Percentiles rank a stretch among this genome's conserved stretches.
phyloP scores from a whole-genome alignment of 2,113 vertebrate species.

The Peromyscus polionotus region DNA sequence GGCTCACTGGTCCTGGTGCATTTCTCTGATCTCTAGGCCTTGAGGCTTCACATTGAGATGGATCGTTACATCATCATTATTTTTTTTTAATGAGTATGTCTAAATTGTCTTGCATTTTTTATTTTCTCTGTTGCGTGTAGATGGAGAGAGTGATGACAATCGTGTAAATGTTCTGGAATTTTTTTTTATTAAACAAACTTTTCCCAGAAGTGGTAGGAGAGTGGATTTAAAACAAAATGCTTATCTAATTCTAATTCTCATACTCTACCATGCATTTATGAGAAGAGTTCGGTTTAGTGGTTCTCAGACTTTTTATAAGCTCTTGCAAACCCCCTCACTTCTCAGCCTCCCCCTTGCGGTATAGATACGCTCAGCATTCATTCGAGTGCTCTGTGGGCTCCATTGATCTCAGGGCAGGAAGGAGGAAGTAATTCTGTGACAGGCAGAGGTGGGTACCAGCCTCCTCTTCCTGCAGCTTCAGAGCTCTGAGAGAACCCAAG shows the following conservation, averaged over 20 bases:
- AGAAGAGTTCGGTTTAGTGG: background rate
- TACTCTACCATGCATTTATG: too few relatives aligned
- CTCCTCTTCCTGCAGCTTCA: background rate
- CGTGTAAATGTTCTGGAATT: constrained; percentile 62
- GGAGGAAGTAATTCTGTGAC: background rate
- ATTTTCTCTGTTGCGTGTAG: constrained; percentile 63
- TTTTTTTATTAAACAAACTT: constrained; percentile 83
- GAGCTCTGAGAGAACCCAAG: background rate
- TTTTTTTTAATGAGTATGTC: background rate
- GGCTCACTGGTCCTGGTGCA: accelerated
- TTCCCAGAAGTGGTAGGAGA: constrained; percentile 64
- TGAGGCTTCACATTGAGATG: background rate
- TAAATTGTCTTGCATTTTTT: constrained; percentile 63
- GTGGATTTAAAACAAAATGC: background rate
- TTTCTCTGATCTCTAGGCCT: background rate
- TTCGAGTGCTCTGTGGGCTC: background rate
- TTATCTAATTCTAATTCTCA: background rate
- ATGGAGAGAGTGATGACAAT: constrained; percentile 72
- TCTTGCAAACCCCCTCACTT: background rate
- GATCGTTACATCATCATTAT: background rate
- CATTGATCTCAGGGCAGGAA: background rate
- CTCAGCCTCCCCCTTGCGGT: background rate
- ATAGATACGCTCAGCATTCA: background rate
- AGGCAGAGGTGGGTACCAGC: too few relatives aligned
- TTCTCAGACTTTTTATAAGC: background rate